phyloP scores from a whole-genome alignment of 2,113 vertebrate species.

The Pycnonotus jocosus region DNA sequence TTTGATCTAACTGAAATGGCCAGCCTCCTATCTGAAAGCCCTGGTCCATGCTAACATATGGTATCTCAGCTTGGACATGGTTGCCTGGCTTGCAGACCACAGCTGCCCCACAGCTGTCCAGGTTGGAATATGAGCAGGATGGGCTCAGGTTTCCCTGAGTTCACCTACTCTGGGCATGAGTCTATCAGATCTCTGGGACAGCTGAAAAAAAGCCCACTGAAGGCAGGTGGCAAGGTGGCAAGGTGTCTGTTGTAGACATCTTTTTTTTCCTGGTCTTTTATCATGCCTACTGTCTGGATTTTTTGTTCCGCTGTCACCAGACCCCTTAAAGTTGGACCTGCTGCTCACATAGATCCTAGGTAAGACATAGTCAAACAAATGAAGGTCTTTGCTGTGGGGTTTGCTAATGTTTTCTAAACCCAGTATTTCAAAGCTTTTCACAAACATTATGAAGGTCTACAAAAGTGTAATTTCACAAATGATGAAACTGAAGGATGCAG shows the following conservation, averaged over 20 bases:
- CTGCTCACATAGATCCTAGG: not conserved
- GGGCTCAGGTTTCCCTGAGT: not conserved
- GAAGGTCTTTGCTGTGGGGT: not conserved
- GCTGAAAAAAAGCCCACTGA: not conserved
- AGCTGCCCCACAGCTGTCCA: not conserved
- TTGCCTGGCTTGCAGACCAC: not conserved
- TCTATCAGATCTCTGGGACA: not conserved
- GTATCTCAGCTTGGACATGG: not conserved
- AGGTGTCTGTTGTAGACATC: not conserved
- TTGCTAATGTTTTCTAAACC: not conserved
- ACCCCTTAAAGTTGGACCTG: not conserved
- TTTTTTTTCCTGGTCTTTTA: not conserved
- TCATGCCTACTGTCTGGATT: not conserved
- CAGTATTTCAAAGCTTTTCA: not conserved
- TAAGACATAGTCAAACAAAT: not conserved
- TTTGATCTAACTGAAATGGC: not conserved
- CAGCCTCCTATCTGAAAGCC: not conserved
- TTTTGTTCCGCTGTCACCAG: not conserved
- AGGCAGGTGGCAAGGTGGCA: not conserved
- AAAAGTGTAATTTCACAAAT: not conserved
- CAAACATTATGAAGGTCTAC: not conserved
- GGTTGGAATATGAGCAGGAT: not conserved
- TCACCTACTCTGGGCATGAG: not conserved
- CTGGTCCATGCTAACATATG: not conserved
- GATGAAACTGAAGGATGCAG: not conserved